Conservation (phyloP, 2,888 invertebrate genomes). For the Leucophora obtusa region DNA sequence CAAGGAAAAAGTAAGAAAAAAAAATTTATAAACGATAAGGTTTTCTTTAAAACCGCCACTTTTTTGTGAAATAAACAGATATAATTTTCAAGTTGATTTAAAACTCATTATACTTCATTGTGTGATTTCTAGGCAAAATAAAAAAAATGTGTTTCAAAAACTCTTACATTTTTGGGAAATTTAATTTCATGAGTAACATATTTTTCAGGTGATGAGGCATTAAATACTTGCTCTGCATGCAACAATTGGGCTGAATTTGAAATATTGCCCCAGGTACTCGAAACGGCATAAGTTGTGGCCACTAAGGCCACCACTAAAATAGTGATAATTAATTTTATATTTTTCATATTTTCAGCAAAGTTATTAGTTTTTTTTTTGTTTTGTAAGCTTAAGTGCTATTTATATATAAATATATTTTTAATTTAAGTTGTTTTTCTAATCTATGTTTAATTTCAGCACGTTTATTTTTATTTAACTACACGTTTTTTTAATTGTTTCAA, state of each 20-base stretch:
- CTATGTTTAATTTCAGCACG: slow-evolving; percentile 1
- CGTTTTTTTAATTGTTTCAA: not conserved
- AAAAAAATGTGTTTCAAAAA: not conserved
- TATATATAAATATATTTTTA: not conserved
- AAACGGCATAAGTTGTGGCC: slow-evolving; percentile 71
- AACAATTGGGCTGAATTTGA: slow-evolving; percentile 74
- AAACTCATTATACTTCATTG: slow-evolving; percentile 35
- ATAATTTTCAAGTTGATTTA: slow-evolving; percentile 12
- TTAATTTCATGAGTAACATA: slow-evolving; percentile 74
- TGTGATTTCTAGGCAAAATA: slow-evolving; percentile 15
- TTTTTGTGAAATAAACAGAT: not conserved
- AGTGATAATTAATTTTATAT: slow-evolving; percentile 42
- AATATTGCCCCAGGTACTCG: slow-evolving; percentile 76
- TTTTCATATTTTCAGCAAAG: slow-evolving; percentile 31
- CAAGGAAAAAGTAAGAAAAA: not conserved
- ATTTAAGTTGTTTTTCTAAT: not conserved
- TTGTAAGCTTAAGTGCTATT: not conserved
- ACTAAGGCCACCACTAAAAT: slow-evolving; percentile 65
- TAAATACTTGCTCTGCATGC: slow-evolving; percentile 73
- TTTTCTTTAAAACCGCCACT: slow-evolving; percentile 5
- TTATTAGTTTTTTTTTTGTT: not conserved
- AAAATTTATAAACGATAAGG: slow-evolving; percentile 23
- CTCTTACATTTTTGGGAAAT: slow-evolving; percentile 75
- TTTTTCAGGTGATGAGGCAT: slow-evolving; percentile 72
- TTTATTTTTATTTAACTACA: not conserved